Percentiles rank a stretch among this genome's conserved stretches.
Evolutionary conservation across 2,888 invertebrate species (phyloP).

Genomic region (Callyntrura guangdongensis): DNA sequence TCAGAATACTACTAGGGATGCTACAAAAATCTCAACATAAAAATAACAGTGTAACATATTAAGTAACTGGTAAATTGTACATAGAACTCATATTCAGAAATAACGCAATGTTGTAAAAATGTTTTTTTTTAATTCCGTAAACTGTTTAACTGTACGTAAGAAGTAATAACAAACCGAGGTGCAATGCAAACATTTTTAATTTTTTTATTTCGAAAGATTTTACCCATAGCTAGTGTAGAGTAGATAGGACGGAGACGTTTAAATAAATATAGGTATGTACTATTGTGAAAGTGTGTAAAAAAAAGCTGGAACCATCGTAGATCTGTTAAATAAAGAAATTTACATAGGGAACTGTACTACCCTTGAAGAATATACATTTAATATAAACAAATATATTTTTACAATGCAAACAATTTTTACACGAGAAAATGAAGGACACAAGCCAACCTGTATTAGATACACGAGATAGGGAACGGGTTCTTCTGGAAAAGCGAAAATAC

Average conservation of each 20-base stretch:
- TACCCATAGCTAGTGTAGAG: background rate
- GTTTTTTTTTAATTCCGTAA: too few relatives aligned
- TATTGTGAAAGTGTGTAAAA: background rate
- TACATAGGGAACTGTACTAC: background rate
- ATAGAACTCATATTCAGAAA: background rate
- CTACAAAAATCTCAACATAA: too few relatives aligned
- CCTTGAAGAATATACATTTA: conserved; percentile 10
- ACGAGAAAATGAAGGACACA: conserved; percentile 15
- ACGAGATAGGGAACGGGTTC: background rate
- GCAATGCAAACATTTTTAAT: conserved; percentile 72
- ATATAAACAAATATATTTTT: conserved; percentile 59
- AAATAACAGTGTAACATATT: background rate
- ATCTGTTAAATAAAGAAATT: too few relatives aligned
- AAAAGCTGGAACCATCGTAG: background rate
- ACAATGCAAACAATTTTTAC: conserved; percentile 53
- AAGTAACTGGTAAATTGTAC: too few relatives aligned
- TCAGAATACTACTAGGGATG: too few relatives aligned
- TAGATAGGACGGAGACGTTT: background rate
- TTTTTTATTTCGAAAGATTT: conserved; percentile 31
- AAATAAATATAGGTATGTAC: background rate
- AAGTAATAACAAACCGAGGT: conserved; percentile 34
- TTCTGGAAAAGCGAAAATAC: background rate
- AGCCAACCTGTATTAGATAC: background rate
- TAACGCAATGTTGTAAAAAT: background rate
- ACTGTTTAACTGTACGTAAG: background rate